Base-by-base conservation (phyloP, 2,888 invertebrate genomes). In the Agrypnus murinus region DNA sequence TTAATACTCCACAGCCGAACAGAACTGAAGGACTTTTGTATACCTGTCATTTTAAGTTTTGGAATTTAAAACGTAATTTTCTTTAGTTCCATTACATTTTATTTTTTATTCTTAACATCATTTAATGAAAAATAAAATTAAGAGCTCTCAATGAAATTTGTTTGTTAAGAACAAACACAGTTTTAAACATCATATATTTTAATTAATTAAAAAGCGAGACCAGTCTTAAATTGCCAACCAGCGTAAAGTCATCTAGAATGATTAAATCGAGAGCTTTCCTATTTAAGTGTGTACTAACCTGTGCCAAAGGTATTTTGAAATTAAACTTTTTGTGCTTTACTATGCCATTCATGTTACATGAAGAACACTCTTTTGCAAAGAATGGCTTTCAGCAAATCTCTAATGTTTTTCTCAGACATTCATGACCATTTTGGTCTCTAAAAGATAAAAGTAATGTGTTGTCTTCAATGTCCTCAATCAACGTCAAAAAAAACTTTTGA, bases 401-500 rank as follows among this genome's bases (percentile, higher is more conserved):
- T 6, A 50, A 12, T 12, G n/a, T 50, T 50, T 50, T 50, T 50
- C 25, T 25, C 50, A 50, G 50, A 50, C 50, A 50, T 31, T 50
- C 14, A 14, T 14, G 31, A 17, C 8, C 12, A 25, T 25, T 31
- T 50, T 32, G 12, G 50, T 36, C 55, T 55, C 15, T 19, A 15
- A 38, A 10, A 38, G 55, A 55, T 55, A 55, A 55, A 36, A 55
- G 36, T 55, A 55, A 14, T 55, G 15, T 17, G 55, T 17, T 55
- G 55, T 55, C 19, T n/a, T 55, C 25, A n/a, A 19, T 31, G 25
- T 25, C 14, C 25, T 48, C 55, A 55, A 55, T 55, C 55, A 55
- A 14, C 15, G 55, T 55, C 55, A 55, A 12, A 36, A n/a, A n/a
- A 55, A 55, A 55, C 55, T 55, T 25, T 36, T 55, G 34, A 55